phyloP scores from a whole-genome alignment of 2,113 vertebrate genomes.

The Morone saxatilis region DNA sequence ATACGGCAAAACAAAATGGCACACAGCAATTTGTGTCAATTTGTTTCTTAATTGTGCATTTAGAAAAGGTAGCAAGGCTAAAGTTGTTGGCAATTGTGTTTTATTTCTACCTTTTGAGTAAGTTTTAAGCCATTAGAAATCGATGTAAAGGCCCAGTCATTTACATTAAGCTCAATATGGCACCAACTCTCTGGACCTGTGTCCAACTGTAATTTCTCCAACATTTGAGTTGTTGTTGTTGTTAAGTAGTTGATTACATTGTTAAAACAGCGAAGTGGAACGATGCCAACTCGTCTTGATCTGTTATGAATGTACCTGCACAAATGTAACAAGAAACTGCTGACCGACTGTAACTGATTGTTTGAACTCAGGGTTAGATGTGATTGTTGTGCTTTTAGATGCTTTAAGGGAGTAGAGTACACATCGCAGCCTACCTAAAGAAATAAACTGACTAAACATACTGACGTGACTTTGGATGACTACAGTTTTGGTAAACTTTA shows the following conservation, averaged over 20 bases:
- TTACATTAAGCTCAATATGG: not conserved
- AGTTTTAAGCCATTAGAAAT: too few species aligned
- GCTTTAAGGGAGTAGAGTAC: not conserved
- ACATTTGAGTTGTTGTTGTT: not conserved
- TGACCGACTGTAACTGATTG: not conserved
- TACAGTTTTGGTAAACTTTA: not conserved
- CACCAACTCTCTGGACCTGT: not conserved
- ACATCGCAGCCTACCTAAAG: not conserved
- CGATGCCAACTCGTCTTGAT: not conserved
- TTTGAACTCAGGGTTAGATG: not conserved
- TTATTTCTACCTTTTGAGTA: too few species aligned
- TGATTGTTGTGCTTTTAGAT: not conserved
- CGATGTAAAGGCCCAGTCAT: too few species aligned
- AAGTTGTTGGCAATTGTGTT: too few species aligned
- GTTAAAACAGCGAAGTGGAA: constrained; percentile 3
- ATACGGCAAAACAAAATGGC: too few species aligned
- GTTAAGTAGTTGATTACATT: not conserved
- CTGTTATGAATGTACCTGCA: not conserved
- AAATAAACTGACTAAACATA: not conserved
- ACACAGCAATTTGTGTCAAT: too few species aligned
- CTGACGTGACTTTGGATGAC: not conserved
- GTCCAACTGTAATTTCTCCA: not conserved
- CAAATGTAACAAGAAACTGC: not conserved
- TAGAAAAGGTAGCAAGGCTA: too few species aligned
- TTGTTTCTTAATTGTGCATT: too few species aligned